A percentile compares a stretch with the other conserved stretches of the same genome.
Evolutionary conservation across 1,140 invertebrate species (phyloP).

Genomic region (Pemphigus obesinymphae): DNA sequence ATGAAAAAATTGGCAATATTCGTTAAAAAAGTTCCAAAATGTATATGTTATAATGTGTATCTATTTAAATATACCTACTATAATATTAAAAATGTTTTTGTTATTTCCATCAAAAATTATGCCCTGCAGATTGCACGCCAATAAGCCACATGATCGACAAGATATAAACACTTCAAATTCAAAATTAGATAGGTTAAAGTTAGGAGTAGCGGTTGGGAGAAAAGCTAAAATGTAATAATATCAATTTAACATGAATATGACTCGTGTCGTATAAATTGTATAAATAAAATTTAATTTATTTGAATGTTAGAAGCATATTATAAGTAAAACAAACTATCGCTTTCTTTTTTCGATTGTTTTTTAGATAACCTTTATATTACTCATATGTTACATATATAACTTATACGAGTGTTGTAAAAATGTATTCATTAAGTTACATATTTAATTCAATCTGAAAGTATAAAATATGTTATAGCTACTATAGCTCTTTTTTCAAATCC

Average conservation of each 20-base stretch:
- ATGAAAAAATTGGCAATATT: too few species aligned
- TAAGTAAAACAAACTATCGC: not conserved
- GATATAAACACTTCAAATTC: too few species aligned
- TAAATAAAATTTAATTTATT: not conserved
- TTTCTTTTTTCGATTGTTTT: conserved; percentile 15
- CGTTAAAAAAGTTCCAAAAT: too few species aligned
- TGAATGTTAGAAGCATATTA: not conserved
- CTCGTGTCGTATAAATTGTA: not conserved
- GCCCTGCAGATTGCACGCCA: too few species aligned
- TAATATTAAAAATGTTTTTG: too few species aligned
- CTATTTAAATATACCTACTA: too few species aligned
- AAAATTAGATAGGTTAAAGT: too few species aligned
- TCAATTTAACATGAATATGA: not conserved
- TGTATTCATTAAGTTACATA: not conserved
- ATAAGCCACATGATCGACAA: too few species aligned
- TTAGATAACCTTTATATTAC: not conserved
- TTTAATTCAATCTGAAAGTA: not conserved
- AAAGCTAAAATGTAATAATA: too few species aligned
- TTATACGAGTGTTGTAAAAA: not conserved
- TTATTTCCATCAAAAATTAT: too few species aligned
- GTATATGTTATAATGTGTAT: too few species aligned
- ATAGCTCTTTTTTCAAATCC: not conserved
- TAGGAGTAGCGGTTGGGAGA: too few species aligned
- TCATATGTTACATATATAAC: not conserved
- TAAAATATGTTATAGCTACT: not conserved